A percentile compares a stretch with the other conserved stretches of the same genome.
These are phyloP conservation scores for Chironomus tepperi DNA, from an alignment of 1,140 invertebrate genomes.

Conservation along the genomic window DNA sequence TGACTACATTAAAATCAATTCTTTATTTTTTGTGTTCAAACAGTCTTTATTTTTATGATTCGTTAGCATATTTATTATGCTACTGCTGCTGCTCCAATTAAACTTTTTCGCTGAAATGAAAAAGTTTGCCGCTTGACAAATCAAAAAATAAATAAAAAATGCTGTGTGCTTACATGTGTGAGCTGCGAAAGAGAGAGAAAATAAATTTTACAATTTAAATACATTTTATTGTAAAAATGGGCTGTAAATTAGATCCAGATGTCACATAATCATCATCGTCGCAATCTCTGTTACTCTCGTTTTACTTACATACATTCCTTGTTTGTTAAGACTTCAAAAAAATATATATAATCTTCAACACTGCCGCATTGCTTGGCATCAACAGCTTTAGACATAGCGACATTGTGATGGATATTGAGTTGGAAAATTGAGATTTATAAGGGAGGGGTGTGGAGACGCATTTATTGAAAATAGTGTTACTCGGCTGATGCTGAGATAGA, in stretches of 20 bases:
- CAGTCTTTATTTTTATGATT: neutral
- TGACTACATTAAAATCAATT: no score
- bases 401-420: no score
- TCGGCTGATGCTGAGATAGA: no score
- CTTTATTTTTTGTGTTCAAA: no score
- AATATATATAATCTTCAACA: neutral
- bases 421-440: no score
- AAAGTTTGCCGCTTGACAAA: neutral
- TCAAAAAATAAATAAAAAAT: neutral
- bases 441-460: no score
- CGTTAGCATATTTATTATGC: conserved; percentile 5
- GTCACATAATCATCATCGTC: conserved; percentile 3
- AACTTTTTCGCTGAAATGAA: neutral
- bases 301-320: neutral
- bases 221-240: conserved; percentile 9
- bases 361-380: neutral
- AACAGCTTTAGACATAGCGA: no score
- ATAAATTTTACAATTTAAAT: neutral
- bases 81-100: neutral
- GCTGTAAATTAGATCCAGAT: conserved; percentile 23
- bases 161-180: neutral
- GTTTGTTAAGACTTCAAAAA: neutral
- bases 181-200: neutral
- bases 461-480: no score
- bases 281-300: neutral